Conservation (phyloP, 2,888 invertebrate species). For the Sphaeridia pumilis region DNA sequence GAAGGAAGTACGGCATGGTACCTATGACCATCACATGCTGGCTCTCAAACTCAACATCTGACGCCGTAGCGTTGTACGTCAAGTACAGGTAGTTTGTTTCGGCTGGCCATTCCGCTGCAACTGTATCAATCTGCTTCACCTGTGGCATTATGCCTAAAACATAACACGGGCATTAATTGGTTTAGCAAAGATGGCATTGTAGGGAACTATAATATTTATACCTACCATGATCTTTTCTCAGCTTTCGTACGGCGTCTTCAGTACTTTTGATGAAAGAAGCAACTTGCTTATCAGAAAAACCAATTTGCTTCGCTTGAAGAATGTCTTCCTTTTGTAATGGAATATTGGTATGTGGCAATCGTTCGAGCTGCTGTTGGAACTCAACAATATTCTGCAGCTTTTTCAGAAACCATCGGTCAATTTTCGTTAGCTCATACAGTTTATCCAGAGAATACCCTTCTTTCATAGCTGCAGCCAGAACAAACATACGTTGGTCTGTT, state of each 20-base stretch:
- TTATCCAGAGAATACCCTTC: conserved; percentile 67
- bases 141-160: conserved; percentile 57
- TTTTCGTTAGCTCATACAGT: conserved; percentile 85
- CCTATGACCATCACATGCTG: conserved; percentile 79
- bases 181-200: neutral
- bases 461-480: conserved; percentile 83
- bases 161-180: neutral
- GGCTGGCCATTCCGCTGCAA: conserved; percentile 99
- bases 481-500: conserved; percentile 94
- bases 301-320: conserved; percentile 75
- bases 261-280: conserved; percentile 75
- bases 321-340: conserved; percentile 51
- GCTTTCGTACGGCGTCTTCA: conserved; percentile 66
- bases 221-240: conserved; percentile 52
- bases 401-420: conserved; percentile 91
- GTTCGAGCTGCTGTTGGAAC: conserved; percentile 56
- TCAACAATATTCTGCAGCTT: conserved; percentile 87
- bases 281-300: conserved; percentile 96
- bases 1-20: conserved; percentile 27
- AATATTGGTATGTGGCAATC: conserved; percentile 47
- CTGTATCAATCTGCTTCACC: conserved; percentile 97
- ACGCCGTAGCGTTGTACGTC: conserved; percentile 79
- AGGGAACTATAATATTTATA: neutral
- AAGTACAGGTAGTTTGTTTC: conserved; percentile 96
- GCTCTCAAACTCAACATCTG: conserved; percentile 67